These are phyloP conservation scores for Bombus superbus DNA, from an alignment of 1,140 invertebrate species.

Conservation along the genomic window DNA sequence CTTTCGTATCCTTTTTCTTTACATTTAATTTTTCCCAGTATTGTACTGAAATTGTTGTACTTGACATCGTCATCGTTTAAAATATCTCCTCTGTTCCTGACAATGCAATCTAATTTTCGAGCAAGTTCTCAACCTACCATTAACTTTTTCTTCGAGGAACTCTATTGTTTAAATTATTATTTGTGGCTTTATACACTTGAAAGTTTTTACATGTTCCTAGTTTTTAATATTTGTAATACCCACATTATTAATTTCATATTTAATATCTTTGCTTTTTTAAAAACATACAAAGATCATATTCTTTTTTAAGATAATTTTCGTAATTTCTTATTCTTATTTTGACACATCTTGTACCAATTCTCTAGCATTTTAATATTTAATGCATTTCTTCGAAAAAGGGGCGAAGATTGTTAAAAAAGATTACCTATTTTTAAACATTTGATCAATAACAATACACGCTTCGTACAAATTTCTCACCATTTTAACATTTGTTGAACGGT, in stretches of 20 bases:
- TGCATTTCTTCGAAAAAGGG: background rate
- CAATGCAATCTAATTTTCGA: background rate
- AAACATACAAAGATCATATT: no score
- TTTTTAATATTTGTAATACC: background rate
- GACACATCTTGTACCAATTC: background rate
- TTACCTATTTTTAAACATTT: no score
- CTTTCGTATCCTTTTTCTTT: no score
- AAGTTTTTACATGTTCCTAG: background rate
- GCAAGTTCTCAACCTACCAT: background rate
- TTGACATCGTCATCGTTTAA: constrained; percentile 1
- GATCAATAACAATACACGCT: no score
- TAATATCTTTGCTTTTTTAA: no score
- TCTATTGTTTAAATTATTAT: background rate
- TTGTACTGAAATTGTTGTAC: background rate
- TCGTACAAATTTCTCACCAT: no score
- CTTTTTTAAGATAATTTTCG: background rate
- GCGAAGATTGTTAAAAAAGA: no score
- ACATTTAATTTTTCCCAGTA: background rate
- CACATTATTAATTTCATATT: no score
- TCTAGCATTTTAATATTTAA: background rate
- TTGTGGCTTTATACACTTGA: background rate
- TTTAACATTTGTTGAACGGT: background rate
- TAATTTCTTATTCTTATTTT: background rate
- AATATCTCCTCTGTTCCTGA: background rate
- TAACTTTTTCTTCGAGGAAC: no score